Evolutionary conservation across 2,797 vertebrate genomes (phyloP).

Genomic region (Labroides dimidiatus): DNA sequence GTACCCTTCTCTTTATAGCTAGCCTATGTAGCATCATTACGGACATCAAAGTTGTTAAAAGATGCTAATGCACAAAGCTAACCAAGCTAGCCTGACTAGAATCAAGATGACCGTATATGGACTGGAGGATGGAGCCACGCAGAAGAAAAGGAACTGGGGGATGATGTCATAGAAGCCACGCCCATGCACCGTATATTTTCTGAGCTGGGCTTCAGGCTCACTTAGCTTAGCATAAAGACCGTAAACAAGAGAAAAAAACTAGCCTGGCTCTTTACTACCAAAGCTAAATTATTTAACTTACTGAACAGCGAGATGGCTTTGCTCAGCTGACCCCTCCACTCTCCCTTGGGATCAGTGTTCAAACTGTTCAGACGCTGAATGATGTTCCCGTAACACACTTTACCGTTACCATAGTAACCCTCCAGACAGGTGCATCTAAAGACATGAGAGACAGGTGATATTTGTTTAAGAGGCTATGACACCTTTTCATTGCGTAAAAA

Average conservation of each 20-base stretch:
- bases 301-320: constrained; percentile 87
- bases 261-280: neutral
- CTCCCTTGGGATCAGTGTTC: constrained; percentile 83
- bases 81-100: no score
- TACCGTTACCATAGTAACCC: constrained; percentile 89
- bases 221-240: neutral
- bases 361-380: constrained; percentile 88
- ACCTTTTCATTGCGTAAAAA: neutral
- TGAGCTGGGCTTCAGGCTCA: neutral
- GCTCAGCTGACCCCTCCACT: constrained; percentile 89
- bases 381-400: constrained; percentile 89
- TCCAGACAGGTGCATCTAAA: constrained; percentile 88
- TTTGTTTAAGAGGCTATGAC: neutral
- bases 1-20: no score
- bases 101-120: no score
- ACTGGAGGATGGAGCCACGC: no score
- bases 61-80: no score
- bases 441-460: constrained; percentile 10
- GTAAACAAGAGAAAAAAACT: neutral
- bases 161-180: no score
- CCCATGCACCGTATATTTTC: no score
- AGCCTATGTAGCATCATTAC: no score
- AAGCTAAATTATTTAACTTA: constrained; percentile 57
- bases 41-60: no score
- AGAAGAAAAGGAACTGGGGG: no score